phyloP scores from a whole-genome alignment of 2,888 invertebrate genomes.

The Argyresthia goedartella region DNA sequence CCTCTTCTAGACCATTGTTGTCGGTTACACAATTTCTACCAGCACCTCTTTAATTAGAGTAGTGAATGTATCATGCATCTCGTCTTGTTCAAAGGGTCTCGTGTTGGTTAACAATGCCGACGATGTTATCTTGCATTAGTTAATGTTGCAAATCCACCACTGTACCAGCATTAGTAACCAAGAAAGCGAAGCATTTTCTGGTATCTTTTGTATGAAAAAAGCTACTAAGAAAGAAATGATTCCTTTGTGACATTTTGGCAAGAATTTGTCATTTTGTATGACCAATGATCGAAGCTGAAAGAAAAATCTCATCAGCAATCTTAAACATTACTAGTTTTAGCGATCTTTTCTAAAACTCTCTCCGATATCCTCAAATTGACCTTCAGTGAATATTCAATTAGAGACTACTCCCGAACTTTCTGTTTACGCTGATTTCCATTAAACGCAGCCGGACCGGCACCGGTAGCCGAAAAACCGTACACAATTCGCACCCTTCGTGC shows the following conservation, averaged over 20 bases:
- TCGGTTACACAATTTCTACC: background rate
- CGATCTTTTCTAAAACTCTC: no score
- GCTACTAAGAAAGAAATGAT: background rate
- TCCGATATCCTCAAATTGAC: no score
- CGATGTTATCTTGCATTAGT: background rate
- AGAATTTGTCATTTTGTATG: background rate
- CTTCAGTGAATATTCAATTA: no score
- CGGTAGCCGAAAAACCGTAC: conserved; percentile 25
- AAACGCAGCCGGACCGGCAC: background rate
- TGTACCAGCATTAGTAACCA: background rate
- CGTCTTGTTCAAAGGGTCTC: background rate
- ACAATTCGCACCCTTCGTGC: conserved; percentile 64
- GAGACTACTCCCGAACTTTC: background rate
- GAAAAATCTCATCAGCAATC: no score
- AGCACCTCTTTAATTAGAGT: background rate
- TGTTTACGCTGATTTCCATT: background rate
- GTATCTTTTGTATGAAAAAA: background rate
- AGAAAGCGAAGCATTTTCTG: background rate
- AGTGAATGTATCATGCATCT: background rate
- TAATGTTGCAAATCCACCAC: background rate
- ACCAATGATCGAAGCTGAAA: background rate
- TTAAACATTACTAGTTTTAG: no score
- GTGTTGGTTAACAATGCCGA: background rate
- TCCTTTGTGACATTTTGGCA: background rate
- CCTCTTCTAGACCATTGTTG: background rate